Conservation (phyloP, 2,113 vertebrate species). For the Hypomesus transpacificus region DNA sequence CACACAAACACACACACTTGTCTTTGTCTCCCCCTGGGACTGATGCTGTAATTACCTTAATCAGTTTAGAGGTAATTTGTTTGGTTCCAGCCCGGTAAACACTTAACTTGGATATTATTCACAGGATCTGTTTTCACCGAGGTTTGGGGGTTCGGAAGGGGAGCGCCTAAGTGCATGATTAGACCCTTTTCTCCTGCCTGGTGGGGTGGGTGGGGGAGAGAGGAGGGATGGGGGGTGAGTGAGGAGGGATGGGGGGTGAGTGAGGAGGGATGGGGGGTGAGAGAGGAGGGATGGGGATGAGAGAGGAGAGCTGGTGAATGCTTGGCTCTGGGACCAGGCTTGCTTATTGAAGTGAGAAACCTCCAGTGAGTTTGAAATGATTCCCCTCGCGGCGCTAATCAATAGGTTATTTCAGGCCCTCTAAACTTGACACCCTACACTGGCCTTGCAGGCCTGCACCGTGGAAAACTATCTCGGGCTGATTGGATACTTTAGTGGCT, state of each 20-base stretch:
- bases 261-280: too few relatives aligned
- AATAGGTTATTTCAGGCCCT: constrained; percentile 58
- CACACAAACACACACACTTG: background rate
- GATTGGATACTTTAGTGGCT: too few relatives aligned
- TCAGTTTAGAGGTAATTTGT: constrained; percentile 69
- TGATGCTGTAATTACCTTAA: constrained; percentile 64
- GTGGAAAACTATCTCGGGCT: constrained; percentile 33
- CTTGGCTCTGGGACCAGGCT: constrained; percentile 53
- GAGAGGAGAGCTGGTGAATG: background rate
- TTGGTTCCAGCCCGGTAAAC: constrained; percentile 68
- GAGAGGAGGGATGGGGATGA: background rate
- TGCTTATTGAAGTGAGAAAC: constrained; percentile 54
- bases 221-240: too few relatives aligned
- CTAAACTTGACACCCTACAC: constrained; percentile 41
- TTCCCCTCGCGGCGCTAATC: constrained; percentile 60
- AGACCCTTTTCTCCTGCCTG: background rate
- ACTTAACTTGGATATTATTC: constrained; percentile 62
- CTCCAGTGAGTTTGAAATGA: constrained; percentile 39
- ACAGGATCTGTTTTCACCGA: constrained; percentile 17
- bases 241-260: background rate
- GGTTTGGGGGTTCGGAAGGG: constrained; percentile 11
- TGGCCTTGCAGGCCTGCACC: constrained; percentile 29
- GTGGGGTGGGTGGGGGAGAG: background rate
- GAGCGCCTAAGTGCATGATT: background rate
- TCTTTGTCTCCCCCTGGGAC: constrained; percentile 1